These are phyloP conservation scores for Nestor notabilis DNA, from an alignment of 2,113 vertebrate genomes.

Conservation along the genomic window DNA sequence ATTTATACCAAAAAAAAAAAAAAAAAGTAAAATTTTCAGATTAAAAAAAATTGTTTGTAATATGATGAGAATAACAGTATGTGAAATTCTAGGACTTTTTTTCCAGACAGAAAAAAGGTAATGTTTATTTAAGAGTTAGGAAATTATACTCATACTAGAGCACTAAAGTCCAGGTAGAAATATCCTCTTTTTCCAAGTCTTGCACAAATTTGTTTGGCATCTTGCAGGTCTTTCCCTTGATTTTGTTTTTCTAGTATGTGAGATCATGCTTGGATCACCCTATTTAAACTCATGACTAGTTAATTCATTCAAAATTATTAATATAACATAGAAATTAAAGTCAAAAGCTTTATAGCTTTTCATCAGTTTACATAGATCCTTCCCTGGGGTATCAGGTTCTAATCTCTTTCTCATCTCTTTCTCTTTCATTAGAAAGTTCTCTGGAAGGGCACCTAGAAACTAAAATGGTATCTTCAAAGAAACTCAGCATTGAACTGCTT, in stretches of 20 bases:
- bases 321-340: not conserved
- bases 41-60: not conserved
- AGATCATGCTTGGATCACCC: not conserved
- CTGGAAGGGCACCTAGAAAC: not conserved
- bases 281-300: not conserved
- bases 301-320: not conserved
- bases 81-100: not conserved
- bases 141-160: fast-evolving
- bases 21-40: not conserved
- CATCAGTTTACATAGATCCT: not conserved
- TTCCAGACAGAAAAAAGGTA: not conserved
- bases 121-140: not conserved
- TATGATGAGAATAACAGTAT: not conserved
- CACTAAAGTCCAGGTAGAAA: fast-evolving
- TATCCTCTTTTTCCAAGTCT: not conserved
- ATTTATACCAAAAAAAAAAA: not conserved
- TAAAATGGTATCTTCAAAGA: not conserved
- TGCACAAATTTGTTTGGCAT: not conserved
- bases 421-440: not conserved
- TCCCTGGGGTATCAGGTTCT: not conserved
- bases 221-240: not conserved
- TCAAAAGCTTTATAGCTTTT: not conserved
- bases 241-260: not conserved
- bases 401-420: not conserved
- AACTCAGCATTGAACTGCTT: not conserved